Percentiles rank a stretch among this genome's conserved stretches.
Evolutionary conservation across 2,113 vertebrate genomes (phyloP).

Genomic region (Nothocercus nigrocapillus): DNA sequence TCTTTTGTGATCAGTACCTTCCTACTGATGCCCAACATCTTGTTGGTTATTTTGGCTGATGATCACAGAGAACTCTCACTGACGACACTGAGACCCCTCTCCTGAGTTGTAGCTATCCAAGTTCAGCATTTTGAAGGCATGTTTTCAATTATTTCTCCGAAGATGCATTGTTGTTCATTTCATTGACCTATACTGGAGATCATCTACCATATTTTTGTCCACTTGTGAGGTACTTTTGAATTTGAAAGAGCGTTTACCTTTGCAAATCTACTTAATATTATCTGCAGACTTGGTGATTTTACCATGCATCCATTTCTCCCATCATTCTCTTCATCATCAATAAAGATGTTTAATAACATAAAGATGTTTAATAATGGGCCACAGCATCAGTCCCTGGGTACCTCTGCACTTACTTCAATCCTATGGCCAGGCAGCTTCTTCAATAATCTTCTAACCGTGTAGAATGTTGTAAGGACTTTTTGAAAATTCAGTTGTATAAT

Average conservation of each 20-base stretch:
- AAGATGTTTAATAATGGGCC: neutral
- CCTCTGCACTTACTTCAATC: neutral
- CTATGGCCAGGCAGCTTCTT: neutral
- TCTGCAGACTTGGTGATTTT: neutral
- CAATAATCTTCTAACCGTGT: neutral
- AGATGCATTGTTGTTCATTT: neutral
- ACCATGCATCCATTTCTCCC: neutral
- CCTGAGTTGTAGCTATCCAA: fast-evolving
- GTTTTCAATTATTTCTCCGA: neutral
- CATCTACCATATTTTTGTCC: neutral
- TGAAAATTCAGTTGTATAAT: neutral
- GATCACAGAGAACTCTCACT: neutral
- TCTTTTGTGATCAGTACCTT: fast-evolving
- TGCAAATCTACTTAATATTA: neutral
- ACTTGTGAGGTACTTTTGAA: neutral
- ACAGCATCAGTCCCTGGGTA: neutral
- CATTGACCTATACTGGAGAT: neutral
- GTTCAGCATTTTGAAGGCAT: neutral
- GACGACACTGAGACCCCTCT: neutral
- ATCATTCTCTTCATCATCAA: neutral
- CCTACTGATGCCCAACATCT: neutral
- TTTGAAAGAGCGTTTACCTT: fast-evolving
- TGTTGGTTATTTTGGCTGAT: neutral
- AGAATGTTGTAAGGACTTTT: neutral
- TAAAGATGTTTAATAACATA: neutral